Evolutionary conservation across 2,888 invertebrate species (phyloP).

Genomic region (Mayetiola destructor): DNA sequence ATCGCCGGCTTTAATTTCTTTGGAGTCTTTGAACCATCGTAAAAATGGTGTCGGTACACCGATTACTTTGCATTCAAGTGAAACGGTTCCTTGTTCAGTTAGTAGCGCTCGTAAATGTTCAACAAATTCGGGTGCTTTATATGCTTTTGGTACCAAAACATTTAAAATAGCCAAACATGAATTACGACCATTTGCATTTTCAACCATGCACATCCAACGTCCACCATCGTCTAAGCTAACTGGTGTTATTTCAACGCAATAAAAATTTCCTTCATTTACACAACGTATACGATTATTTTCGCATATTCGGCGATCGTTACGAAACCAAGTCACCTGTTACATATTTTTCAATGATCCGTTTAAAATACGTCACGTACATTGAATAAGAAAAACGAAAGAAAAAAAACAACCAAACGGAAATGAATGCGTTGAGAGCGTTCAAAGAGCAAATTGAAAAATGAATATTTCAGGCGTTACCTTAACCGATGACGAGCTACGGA

Average conservation of each 20-base stretch:
- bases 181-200: slow-evolving; percentile 58
- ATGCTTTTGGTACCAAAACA: slow-evolving; percentile 75
- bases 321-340: slow-evolving; percentile 85
- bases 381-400: background rate
- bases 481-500: slow-evolving; percentile 60
- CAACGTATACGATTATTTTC: slow-evolving; percentile 61
- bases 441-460: background rate
- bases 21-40: slow-evolving; percentile 67
- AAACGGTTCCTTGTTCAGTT: slow-evolving; percentile 78
- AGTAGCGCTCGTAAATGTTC: slow-evolving; percentile 68
- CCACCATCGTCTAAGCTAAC: slow-evolving; percentile 71
- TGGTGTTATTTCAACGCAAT: slow-evolving; percentile 69
- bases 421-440: background rate
- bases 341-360: no score
- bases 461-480: slow-evolving; percentile 41
- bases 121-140: slow-evolving; percentile 75
- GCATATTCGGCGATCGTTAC: slow-evolving; percentile 61
- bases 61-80: slow-evolving; percentile 79
- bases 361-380: slow-evolving; percentile 1
- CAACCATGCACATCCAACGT: slow-evolving; percentile 71
- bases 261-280: slow-evolving; percentile 72
- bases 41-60: slow-evolving; percentile 53
- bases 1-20: slow-evolving; percentile 75
- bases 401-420: background rate
- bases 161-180: slow-evolving; percentile 63